Evolutionary conservation across 2,888 invertebrate genomes (phyloP).

Genomic region (Antheraea yamamai): DNA sequence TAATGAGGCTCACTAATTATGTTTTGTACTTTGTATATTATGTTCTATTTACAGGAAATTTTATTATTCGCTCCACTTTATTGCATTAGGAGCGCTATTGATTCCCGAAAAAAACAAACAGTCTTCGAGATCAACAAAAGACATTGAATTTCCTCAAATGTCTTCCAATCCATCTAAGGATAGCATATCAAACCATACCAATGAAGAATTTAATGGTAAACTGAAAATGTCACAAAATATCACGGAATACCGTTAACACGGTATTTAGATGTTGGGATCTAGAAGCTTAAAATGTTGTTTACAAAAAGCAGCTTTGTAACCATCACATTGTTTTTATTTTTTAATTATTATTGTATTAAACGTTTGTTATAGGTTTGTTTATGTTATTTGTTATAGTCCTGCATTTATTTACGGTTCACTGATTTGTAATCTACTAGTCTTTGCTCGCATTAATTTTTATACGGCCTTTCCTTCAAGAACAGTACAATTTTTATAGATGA

Average conservation of each 20-base stretch:
- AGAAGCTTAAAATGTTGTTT: neutral
- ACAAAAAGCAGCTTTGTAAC: neutral
- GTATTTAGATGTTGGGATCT: neutral
- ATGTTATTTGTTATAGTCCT: neutral
- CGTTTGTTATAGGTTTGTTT: neutral
- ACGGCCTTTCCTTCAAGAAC: neutral
- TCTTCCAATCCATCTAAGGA: slow-evolving; percentile 43
- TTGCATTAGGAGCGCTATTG: slow-evolving; percentile 72
- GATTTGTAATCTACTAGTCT: neutral
- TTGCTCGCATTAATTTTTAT: neutral
- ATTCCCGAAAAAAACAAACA: slow-evolving; percentile 54
- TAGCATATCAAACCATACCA: slow-evolving; percentile 32
- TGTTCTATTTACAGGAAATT: slow-evolving; percentile 76
- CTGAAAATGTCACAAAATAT: slow-evolving; percentile 50
- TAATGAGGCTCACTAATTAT: slow-evolving; percentile 10
- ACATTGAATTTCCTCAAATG: slow-evolving; percentile 42
- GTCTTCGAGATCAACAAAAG: slow-evolving; percentile 31
- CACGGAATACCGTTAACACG: neutral
- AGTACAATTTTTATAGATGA: neutral
- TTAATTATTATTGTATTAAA: neutral
- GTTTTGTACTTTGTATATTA: slow-evolving; percentile 16
- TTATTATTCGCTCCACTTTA: slow-evolving; percentile 77
- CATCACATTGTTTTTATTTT: neutral
- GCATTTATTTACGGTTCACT: neutral
- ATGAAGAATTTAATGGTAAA: slow-evolving; percentile 60